Conservation (phyloP, 2,888 invertebrate species). For the Synanthedon formicaeformis region DNA sequence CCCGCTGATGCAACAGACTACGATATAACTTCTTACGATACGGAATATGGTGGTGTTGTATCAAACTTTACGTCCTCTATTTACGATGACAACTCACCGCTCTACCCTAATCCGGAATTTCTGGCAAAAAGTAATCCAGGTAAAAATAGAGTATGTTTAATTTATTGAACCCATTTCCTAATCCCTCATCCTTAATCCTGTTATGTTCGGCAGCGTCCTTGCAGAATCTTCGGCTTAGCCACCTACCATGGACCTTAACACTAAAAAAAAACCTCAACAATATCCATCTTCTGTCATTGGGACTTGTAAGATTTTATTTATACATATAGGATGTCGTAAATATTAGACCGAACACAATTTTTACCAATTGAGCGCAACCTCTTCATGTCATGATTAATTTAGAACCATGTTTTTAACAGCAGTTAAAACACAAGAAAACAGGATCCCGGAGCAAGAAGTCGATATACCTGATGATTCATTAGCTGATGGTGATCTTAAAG, state of each 20-base stretch:
- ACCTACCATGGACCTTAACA: no score
- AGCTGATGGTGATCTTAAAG: conserved; percentile 75
- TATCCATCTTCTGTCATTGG: no score
- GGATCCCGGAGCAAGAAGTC: conserved; percentile 52
- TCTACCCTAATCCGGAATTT: conserved; percentile 62
- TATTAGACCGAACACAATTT: no score
- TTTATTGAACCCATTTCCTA: no score
- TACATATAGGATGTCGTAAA: no score
- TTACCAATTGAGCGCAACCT: no score
- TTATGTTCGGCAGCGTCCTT: neutral
- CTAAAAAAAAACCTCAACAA: no score
- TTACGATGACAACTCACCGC: conserved; percentile 59
- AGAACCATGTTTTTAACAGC: conserved; percentile 8
- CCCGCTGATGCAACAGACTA: conserved; percentile 48
- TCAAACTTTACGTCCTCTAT: conserved; percentile 63
- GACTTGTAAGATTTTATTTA: no score
- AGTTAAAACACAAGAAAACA: conserved; percentile 33
- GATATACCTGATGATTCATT: conserved; percentile 74
- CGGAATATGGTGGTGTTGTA: conserved; percentile 59
- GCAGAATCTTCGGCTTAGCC: neutral
- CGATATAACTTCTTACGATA: conserved; percentile 55
- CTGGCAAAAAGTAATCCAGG: conserved; percentile 49
- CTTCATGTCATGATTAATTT: no score
- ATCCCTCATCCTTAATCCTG: no score
- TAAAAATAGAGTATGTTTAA: conserved; percentile 9